Evolutionary conservation across 2,888 invertebrate genomes (phyloP), one percentile per base, ranked within the genome.

Genomic region (Limnephilus lunatus): DNA sequence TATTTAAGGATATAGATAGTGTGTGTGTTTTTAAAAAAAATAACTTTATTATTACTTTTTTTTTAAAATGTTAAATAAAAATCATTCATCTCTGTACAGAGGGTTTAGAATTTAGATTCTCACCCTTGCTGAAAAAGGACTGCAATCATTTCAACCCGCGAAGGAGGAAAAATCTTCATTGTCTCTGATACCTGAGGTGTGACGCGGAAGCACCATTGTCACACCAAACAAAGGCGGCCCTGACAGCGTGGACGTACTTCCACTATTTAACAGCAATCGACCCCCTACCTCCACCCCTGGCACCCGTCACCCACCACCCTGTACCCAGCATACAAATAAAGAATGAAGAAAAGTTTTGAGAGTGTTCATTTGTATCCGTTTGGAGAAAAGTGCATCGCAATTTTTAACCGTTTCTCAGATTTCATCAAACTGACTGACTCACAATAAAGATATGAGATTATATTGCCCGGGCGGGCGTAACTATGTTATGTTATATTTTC

Each of bases 101-200:
- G 25, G 53, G 53, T 53, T 85, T 44, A 35, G n/a, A 85, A 32
- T 68, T 30, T 44, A 35, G n/a, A 85, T 25, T 68, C 30, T 30
- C 53, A 25, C 44, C 48, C 39, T 35, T 87, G 44, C n/a, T 35
- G 39, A 85, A 53, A 86, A 81, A 87, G 85, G 44, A 80, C 85
- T 80, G 92, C 93, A 92, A 92, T 93, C 93, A 90, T 89, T 91
- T 81, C 93, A 91, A 89, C 90, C 89, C 90, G 91, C 90, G 93
- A 89, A 91, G 81, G 87, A 92, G 81, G 53, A 88, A 86, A 91
- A 93, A 89, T 89, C 85, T 35, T 87, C 91, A 90, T 93, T 93
- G 93, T 93, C 92, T 93, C 87, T 93, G 93, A 90, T 89, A 92
- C 86, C 92, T 91, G 93, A 93, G 92, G 93, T 93, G 93, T 91